phyloP scores from a whole-genome alignment of 2,797 vertebrate species.

The Phyllotis vaccarum region DNA sequence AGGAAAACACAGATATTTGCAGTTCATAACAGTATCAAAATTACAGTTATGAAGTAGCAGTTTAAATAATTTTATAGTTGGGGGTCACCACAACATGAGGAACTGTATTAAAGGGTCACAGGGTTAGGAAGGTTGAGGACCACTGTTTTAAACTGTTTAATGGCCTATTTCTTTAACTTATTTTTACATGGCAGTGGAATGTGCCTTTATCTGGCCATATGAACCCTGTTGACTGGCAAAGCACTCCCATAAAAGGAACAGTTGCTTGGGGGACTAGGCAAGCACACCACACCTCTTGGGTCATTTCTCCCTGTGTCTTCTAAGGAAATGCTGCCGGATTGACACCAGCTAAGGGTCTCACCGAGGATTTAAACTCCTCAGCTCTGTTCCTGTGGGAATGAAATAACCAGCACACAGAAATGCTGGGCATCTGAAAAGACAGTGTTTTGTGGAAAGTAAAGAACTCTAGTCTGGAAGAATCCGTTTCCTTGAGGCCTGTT shows the following conservation, averaged over 20 bases:
- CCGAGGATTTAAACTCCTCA: constrained; percentile 16
- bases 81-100: background rate
- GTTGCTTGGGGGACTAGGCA: background rate
- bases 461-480: constrained; percentile 73
- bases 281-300: background rate
- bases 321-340: constrained; percentile 42
- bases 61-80: background rate
- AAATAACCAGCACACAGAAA: background rate
- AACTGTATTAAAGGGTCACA: background rate
- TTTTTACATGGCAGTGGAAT: constrained; percentile 56
- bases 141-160: background rate
- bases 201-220: constrained; percentile 47
- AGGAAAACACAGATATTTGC: background rate
- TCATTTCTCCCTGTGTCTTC: constrained; percentile 63
- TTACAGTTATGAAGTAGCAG: background rate
- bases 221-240: constrained; percentile 35
- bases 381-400: constrained; percentile 61
- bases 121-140: background rate
- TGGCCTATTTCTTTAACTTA: constrained; percentile 44
- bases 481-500: constrained; percentile 64
- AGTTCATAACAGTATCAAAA: background rate
- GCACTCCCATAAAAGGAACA: constrained; percentile 67
- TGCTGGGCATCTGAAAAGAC: constrained; percentile 67
- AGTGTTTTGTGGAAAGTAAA: constrained; percentile 70
- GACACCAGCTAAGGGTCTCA: background rate